phyloP scores from a whole-genome alignment of 2,113 vertebrate species.

The Sigmodon hispidus region DNA sequence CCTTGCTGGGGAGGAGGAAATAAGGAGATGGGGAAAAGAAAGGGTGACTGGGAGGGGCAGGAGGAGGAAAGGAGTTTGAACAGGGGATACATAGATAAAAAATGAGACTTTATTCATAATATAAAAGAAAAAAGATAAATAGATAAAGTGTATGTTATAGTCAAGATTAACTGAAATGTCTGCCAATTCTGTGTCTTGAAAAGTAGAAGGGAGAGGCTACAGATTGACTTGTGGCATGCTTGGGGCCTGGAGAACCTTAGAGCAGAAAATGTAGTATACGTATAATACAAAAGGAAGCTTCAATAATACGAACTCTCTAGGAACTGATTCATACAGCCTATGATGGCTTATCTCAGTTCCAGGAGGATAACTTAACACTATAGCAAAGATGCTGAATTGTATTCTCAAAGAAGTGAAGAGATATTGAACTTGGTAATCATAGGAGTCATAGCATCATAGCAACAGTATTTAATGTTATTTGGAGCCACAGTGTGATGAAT shows the following conservation, averaged over 20 bases:
- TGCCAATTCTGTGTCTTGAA: not conserved
- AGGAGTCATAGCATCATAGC: not conserved
- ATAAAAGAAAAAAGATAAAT: no score
- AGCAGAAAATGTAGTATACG: not conserved
- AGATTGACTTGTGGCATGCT: not conserved
- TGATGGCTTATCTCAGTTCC: not conserved
- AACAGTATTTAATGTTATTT: not conserved
- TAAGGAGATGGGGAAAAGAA: no score
- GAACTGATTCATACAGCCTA: not conserved
- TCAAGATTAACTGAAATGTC: not conserved
- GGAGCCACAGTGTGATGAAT: not conserved
- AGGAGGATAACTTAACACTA: not conserved
- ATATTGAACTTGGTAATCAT: not conserved
- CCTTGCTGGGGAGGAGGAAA: no score
- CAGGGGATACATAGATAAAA: no score
- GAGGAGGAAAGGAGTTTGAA: no score
- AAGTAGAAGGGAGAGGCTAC: not conserved
- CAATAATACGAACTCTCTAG: not conserved
- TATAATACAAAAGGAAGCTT: not conserved
- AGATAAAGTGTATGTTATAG: no score
- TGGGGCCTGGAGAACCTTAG: not conserved
- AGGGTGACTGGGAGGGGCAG: no score
- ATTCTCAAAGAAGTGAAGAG: not conserved
- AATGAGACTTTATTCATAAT: no score
- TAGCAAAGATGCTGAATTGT: not conserved